Base-by-base conservation (phyloP, 2,888 invertebrate genomes). In the Mythimna vitellina region DNA sequence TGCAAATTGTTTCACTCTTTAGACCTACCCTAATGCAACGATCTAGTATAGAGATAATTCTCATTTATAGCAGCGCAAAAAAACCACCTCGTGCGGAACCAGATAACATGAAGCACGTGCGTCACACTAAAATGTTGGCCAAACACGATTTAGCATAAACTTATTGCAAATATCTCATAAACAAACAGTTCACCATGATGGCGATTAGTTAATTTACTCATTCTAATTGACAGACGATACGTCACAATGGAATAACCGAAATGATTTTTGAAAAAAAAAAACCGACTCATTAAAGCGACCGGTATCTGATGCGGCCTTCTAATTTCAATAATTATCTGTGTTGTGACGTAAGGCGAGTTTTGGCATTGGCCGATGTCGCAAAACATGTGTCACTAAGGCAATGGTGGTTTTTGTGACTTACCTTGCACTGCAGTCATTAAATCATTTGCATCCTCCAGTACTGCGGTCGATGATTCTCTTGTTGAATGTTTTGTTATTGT, bases 371-470 rank as follows among this genome's bases (percentile, higher is more conserved):
- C 29, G 67, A 73, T 65, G 80, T 74, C 70, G 73, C 73, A 53
- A 58, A 61, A 64, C 66, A 42, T 83, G 82, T 84, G 82, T 79
- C 74, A 77, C 75, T 54, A 32, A 51, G 51, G 29, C 66, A 73
- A 73, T 76, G 60, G 64, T 65, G 63, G 84, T 84, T 84, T 85
- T 69, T 82, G 82, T 85, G 62, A 85, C 78, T 81, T 81, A 82
- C 85, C 85, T 77, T 64, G 61, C 32, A 64, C 14, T 22, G 38
- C 20, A 64, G 57, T 77, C 73, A 82, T 81, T 75, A 73, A 66
- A 65, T 67, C 49, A 25, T 67, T 69, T 80, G 77, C 76, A 54
- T 69, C 53, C 60, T 67, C 69, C 38, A 57, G 38, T 73, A 71
- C 8, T 85, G 85, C 51, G 83, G 85, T 85, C 62, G 72, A 76